Conservation (phyloP, 2,888 invertebrate species). For the Eucriotettix oculatus region DNA sequence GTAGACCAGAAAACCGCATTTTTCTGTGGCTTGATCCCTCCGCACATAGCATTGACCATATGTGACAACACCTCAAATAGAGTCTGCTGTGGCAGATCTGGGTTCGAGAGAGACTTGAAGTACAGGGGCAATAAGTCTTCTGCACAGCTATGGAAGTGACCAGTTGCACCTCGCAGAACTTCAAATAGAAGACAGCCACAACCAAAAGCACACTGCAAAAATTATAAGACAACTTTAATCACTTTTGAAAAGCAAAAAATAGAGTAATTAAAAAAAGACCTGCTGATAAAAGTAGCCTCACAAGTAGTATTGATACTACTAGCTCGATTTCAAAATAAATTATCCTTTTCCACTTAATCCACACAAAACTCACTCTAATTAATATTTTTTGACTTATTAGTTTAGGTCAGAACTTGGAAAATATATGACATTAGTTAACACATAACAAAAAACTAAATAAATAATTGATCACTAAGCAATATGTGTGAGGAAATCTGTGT, state of each 20-base stretch:
- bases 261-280: background rate
- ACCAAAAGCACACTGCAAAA: constrained; percentile 52
- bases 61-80: constrained; percentile 48
- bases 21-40: constrained; percentile 43
- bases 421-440: no score
- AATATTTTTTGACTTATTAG: no score
- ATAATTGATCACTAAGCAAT: no score
- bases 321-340: no score
- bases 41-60: constrained; percentile 43
- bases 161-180: constrained; percentile 64
- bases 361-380: no score
- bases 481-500: no score
- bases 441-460: no score
- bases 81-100: constrained; percentile 33
- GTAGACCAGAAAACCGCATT: constrained; percentile 45
- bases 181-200: constrained; percentile 80
- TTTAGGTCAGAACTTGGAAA: no score
- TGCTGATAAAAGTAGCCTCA: background rate
- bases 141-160: constrained; percentile 73
- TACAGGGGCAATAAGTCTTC: constrained; percentile 51
- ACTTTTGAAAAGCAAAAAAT: background rate
- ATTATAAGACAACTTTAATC: constrained; percentile 12
- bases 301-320: no score
- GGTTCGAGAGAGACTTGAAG: constrained; percentile 40
- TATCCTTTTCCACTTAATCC: no score